Conservation (phyloP, 2,888 invertebrate species). For the Ophion ventricosus region DNA sequence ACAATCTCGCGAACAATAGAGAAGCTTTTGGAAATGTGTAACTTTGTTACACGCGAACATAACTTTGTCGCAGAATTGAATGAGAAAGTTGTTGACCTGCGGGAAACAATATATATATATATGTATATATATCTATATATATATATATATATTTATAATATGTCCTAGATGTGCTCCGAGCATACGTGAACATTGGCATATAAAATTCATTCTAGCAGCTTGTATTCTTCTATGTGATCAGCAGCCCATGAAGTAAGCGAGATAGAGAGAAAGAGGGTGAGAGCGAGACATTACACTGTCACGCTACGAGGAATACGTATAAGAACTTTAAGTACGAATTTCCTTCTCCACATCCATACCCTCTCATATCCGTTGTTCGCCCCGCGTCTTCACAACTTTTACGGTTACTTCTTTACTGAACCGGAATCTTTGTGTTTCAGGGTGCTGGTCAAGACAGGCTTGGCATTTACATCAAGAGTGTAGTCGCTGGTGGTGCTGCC, state of each 20-base stretch:
- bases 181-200: conserved; percentile 41
- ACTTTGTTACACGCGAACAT: background rate
- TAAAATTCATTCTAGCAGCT: conserved; percentile 44
- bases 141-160: background rate
- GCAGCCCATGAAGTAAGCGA: conserved; percentile 64
- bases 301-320: conserved; percentile 66
- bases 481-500: conserved; percentile 96
- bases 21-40: conserved; percentile 1
- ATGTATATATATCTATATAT: background rate
- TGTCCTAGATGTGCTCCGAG: conserved; percentile 52
- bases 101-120: conserved; percentile 8
- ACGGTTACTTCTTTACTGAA: conserved; percentile 66
- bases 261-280: conserved; percentile 13
- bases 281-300: conserved; percentile 60
- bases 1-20: conserved; percentile 2
- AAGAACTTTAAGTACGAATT: conserved; percentile 67
- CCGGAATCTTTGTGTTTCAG: conserved; percentile 79
- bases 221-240: conserved; percentile 65
- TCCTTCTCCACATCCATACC: conserved; percentile 61
- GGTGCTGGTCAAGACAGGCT: conserved; percentile 92
- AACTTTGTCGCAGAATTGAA: conserved; percentile 36
- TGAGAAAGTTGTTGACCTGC: conserved; percentile 24
- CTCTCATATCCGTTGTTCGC: conserved; percentile 60
- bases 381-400: conserved; percentile 63
- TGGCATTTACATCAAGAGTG: conserved; percentile 99